Conservation (phyloP, 2,888 invertebrate genomes). For the Operophtera brumata region DNA sequence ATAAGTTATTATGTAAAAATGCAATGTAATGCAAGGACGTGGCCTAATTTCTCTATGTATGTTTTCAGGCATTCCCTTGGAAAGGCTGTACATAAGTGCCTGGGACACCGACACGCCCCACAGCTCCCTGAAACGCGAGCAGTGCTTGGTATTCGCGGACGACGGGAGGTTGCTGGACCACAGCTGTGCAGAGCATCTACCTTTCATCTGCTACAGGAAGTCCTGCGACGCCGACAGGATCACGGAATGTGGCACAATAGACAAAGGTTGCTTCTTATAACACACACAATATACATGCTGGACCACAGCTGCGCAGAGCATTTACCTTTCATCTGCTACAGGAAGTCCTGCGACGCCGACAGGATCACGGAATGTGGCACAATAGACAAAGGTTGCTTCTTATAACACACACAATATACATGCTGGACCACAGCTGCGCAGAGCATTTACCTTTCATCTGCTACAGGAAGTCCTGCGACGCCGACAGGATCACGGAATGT, state of each 20-base stretch:
- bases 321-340: slow-evolving; percentile 16
- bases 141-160: slow-evolving; percentile 4
- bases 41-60: neutral
- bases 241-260: slow-evolving; percentile 7
- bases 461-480: slow-evolving; percentile 8
- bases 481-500: slow-evolving; percentile 1
- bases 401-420: neutral
- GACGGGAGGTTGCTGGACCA: neutral
- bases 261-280: slow-evolving; percentile 10
- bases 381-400: slow-evolving; percentile 14
- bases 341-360: slow-evolving; percentile 7
- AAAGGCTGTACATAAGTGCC: slow-evolving; percentile 1
- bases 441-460: slow-evolving; percentile 13
- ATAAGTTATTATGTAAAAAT: too few relatives aligned
- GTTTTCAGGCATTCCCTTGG: slow-evolving; percentile 10
- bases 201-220: slow-evolving; percentile 17
- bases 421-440: neutral
- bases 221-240: slow-evolving; percentile 1
- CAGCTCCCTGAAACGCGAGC: neutral
- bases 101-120: neutral
- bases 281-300: neutral
- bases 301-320: slow-evolving; percentile 4
- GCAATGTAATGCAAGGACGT: too few relatives aligned
- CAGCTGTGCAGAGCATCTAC: slow-evolving; percentile 6
- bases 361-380: slow-evolving; percentile 5